These are phyloP conservation scores for Salvelinus sp. DNA, from an alignment of 2,113 vertebrate species.

Conservation along the genomic window DNA sequence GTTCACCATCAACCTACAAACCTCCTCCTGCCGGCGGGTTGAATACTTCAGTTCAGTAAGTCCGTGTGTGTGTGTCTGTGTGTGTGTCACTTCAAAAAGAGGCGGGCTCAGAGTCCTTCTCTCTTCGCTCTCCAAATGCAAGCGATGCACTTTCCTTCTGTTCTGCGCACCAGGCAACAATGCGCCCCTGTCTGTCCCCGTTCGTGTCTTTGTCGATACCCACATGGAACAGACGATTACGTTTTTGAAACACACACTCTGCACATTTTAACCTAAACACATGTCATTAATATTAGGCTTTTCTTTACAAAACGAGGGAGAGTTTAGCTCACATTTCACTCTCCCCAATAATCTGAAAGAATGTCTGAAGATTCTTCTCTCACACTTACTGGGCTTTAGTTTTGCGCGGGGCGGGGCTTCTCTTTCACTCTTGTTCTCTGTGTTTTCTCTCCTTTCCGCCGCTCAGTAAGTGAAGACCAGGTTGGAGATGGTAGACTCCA, in stretches of 20 bases:
- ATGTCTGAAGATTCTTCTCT: background rate
- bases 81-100: conserved; percentile 51
- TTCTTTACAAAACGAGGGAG: background rate
- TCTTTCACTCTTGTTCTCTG: conserved; percentile 6
- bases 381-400: background rate
- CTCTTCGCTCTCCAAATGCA: conserved; percentile 70
- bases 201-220: conserved; percentile 33
- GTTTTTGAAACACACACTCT: conserved; percentile 1
- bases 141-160: conserved; percentile 66
- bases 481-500: conserved; percentile 98
- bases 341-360: too few species aligned
- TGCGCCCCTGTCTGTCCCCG: conserved; percentile 29
- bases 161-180: conserved; percentile 49
- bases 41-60: conserved; percentile 34
- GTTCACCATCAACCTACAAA: background rate
- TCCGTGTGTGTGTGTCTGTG: background rate
- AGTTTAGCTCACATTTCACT: too few species aligned
- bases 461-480: conserved; percentile 97
- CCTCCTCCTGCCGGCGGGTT: conserved; percentile 32
- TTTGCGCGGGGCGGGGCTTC: background rate
- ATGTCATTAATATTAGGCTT: background rate
- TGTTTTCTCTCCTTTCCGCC: conserved; percentile 24
- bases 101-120: conserved; percentile 59
- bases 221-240: conserved; percentile 32
- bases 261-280: background rate